Evolutionary conservation across 2,888 invertebrate species (phyloP), one percentile per base, ranked within the genome.

Genomic region (Eupeodes luniger): DNA sequence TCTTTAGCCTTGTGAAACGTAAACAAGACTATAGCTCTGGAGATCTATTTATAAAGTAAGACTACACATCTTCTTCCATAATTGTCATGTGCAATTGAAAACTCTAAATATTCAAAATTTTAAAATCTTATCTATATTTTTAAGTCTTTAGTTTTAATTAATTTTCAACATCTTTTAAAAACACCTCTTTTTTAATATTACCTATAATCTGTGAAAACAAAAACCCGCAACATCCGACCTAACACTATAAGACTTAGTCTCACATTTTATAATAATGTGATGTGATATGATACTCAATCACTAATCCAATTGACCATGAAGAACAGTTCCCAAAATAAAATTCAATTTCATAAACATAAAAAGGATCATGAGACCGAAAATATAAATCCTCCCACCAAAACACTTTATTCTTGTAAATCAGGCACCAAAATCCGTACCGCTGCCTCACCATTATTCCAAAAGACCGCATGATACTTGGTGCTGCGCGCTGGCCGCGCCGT

Each of bases 361-460:
- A 67, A 69, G 69, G 69, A 69, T 69, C 69, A 53, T 49, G 14
- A 36, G 12, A 51, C 27, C 14, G 10, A 36, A 51, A 49, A 72
- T 36, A 49, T 36, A 49, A 72, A 72, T 59, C 57, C 72, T 57
- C 72, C 72, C 57, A 59, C 72, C 47, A 59, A 27, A 72, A 72
- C 72, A 72, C 47, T 72, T 59, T 59, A 72, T 59, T 59, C 55
- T 70, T 70, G 47, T 66, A 66, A 66, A 69, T 69, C 69, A 53
- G 53, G 53, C 49, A 69, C 67, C 51, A 51, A 69, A 69, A 69
- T 67, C 51, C 5, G 11, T 4, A 11, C 27, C 14, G 34, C 27
- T 0, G 7, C 6, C 59, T n/a, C 11, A 12, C 11, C 14, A 12
- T 19, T 5, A 27, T 3, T 3, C 27, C 27, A 27, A 27, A 27